Evolutionary conservation across 2,888 invertebrate genomes (phyloP).

Genomic region (Eucera pruinosa): DNA sequence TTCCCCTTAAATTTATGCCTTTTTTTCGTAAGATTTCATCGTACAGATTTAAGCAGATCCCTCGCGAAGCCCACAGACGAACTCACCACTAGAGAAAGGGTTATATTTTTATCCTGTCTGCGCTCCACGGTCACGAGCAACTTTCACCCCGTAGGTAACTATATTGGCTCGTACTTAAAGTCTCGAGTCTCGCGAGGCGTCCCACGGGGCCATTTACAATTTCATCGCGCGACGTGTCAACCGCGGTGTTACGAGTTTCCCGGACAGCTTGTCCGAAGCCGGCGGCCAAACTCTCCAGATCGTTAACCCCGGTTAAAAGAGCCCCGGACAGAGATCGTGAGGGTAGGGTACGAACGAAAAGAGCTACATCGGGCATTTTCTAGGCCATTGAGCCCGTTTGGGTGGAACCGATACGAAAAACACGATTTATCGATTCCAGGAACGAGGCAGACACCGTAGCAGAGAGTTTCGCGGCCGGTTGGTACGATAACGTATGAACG

Average conservation of each 20-base stretch:
- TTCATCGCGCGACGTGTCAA: conserved; percentile 53
- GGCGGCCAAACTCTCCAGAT: conserved; percentile 15
- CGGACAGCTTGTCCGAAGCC: conserved; percentile 12
- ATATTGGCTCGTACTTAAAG: conserved; percentile 39
- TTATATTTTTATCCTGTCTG: conserved; percentile 29
- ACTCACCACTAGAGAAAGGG: not conserved
- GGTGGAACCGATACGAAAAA: conserved; percentile 48
- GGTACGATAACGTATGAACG: conserved; percentile 37
- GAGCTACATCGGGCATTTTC: conserved; percentile 47
- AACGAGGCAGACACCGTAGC: conserved; percentile 15
- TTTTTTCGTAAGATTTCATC: not conserved
- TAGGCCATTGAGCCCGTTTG: conserved; percentile 51
- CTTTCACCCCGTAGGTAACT: conserved; percentile 21
- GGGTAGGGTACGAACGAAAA: conserved; percentile 5
- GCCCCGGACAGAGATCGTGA: conserved; percentile 18
- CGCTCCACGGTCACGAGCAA: conserved; percentile 25
- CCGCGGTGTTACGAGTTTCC: conserved; percentile 35
- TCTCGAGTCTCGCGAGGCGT: conserved; percentile 42
- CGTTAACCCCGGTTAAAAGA: conserved; percentile 40
- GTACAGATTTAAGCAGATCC: not conserved
- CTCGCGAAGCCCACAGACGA: not conserved
- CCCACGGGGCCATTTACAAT: conserved; percentile 54
- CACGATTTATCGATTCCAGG: conserved; percentile 57
- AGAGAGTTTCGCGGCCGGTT: not conserved
- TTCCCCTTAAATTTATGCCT: too few species aligned